phyloP scores from a whole-genome alignment of 2,888 invertebrate genomes.

The Papilio elwesi region DNA sequence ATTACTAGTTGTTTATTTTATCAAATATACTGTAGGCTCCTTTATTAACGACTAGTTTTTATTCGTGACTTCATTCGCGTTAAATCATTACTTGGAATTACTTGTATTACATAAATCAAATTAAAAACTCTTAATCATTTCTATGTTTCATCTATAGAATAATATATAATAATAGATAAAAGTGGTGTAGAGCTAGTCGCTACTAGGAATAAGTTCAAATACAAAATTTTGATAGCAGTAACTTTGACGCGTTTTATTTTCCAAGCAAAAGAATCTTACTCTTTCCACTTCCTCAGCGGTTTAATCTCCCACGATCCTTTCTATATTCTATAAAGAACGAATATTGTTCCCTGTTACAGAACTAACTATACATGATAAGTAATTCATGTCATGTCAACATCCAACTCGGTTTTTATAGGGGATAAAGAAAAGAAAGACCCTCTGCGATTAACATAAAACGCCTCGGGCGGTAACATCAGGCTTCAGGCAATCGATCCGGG shows the following conservation, averaged over 20 bases:
- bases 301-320: too few relatives aligned
- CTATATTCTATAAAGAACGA: not conserved
- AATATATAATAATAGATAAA: too few relatives aligned
- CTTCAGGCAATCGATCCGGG: not conserved
- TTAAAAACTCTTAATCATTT: too few relatives aligned
- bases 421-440: constrained; percentile 3
- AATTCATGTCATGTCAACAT: constrained; percentile 12
- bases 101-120: not conserved
- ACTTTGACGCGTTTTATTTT: too few relatives aligned
- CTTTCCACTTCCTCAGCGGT: too few relatives aligned
- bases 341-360: constrained; percentile 3
- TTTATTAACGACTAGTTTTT: not conserved
- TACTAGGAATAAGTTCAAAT: too few relatives aligned
- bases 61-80: not conserved
- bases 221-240: too few relatives aligned
- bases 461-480: not conserved
- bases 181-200: too few relatives aligned
- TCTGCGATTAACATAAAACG: constrained; percentile 14
- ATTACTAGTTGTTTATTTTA: constrained; percentile 12
- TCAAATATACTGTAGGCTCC: not conserved
- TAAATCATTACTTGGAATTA: not conserved
- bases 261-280: too few relatives aligned
- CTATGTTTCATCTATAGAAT: too few relatives aligned
- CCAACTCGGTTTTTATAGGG: not conserved
- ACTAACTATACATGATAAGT: not conserved